Evolutionary conservation across 2,888 invertebrate genomes (phyloP), one percentile per base, ranked within the genome.

Genomic region (Drosophila meridionalis): DNA sequence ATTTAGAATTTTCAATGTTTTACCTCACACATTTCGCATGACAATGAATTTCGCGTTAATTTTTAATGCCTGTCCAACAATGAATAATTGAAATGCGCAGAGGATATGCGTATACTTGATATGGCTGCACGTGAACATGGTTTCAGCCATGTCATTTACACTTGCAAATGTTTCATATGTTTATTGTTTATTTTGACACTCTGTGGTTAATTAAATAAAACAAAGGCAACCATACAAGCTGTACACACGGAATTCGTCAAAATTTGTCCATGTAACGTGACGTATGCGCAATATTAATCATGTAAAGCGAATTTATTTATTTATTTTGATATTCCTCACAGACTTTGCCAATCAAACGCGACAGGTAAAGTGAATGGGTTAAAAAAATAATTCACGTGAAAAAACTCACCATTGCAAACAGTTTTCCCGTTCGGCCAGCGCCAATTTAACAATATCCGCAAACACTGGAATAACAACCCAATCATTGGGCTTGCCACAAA

Each of bases 401-500:
- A n/a, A 47, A 60, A 90, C 91, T 92, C 85, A 93, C 93, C 92
- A 89, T 79, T 91, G 92, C 76, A 93, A 84, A 83, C 93, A 93
- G 73, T 92, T 92, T 76, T 93, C 93, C 84, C 93, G 92, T 83
- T 92, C 92, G 80, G 89, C 90, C 87, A 93, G 77, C 73, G 93
- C 93, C 83, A 93, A 91, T 91, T 93, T 92, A 86, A 93, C 93
- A 91, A 93, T 93, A 91, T 93, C 93, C 81, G 93, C 92, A 92
- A 93, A 93, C 80, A 93, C 93, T 79, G 93, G 93, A 87, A 93
- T 93, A 83, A 93, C 93, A 89, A 93, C 93, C 93, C 93, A 93
- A 90, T 93, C 93, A 85, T 92, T 93, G 75, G 92, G 86, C 91
- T 92, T 68, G 78, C 87, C 77, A 78, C 68, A 67, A 73, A 69